Percentiles rank a stretch among this genome's conserved stretches.
phyloP scores from a whole-genome alignment of 2,797 vertebrate species.

The Aeoliscus strigatus region DNA sequence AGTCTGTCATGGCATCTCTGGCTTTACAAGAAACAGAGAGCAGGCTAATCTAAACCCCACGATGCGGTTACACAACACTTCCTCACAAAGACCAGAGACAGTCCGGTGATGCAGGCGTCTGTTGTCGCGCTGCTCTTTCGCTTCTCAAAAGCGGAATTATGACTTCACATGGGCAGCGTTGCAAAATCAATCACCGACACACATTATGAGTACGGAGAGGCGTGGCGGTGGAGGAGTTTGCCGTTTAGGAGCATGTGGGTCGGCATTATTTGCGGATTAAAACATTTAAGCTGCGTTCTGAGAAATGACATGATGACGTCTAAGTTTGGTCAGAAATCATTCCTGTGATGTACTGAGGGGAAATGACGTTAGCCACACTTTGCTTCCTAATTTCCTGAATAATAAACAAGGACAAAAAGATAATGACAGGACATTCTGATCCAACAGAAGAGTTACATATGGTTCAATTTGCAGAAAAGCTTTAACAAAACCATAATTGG shows the following conservation, averaged over 20 bases:
- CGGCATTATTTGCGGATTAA: no score
- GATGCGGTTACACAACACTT: conserved; percentile 46
- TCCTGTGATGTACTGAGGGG: no score
- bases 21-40: conserved; percentile 46
- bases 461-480: no score
- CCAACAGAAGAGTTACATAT: no score
- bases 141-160: conserved; percentile 5
- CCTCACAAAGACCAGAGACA: conserved; percentile 35
- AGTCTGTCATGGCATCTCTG: conserved; percentile 6
- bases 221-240: conserved; percentile 1
- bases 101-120: not conserved
- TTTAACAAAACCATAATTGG: no score
- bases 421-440: no score
- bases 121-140: not conserved
- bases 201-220: conserved; percentile 7
- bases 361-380: no score
- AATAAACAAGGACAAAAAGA: no score
- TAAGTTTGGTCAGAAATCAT: no score
- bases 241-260: conserved; percentile 12
- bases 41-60: conserved; percentile 18
- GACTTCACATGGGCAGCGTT: conserved; percentile 21
- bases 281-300: no score
- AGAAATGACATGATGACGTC: no score
- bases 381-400: no score
- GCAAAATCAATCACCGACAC: conserved; percentile 15